A percentile compares a stretch with the other conserved stretches of the same genome.
Evolutionary conservation across 1,140 invertebrate genomes (phyloP).

Genomic region (Macrobrachium rosenbergii): DNA sequence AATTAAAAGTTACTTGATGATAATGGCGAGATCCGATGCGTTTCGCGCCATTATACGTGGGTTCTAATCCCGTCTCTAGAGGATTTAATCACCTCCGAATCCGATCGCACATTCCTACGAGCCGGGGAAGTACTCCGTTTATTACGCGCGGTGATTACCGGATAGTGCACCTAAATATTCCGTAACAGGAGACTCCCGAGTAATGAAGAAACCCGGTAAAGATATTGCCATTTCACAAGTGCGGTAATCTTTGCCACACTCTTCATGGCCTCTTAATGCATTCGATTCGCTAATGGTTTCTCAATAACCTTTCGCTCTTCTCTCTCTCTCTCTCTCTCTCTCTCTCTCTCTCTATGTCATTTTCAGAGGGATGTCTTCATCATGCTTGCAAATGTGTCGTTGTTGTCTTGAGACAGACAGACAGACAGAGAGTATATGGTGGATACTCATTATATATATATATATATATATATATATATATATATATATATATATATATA

Average conservation of each 20-base stretch:
- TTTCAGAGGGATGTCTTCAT: too few species aligned
- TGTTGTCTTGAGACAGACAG: too few species aligned
- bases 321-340: neutral
- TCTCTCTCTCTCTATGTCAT: neutral
- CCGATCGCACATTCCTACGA: slow-evolving; percentile 57
- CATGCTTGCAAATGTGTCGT: too few species aligned
- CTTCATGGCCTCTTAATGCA: neutral
- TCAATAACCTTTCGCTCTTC: too few species aligned
- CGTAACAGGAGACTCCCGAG: slow-evolving; percentile 18
- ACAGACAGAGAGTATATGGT: too few species aligned
- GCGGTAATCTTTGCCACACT: slow-evolving; percentile 7
- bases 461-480: too few species aligned
- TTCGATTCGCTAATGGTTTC: slow-evolving; percentile 10
- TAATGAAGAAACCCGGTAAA: slow-evolving; percentile 35
- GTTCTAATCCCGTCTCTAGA: slow-evolving; percentile 55
- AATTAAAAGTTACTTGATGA: slow-evolving; percentile 64
- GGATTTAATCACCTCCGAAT: slow-evolving; percentile 59
- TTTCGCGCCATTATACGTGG: slow-evolving; percentile 57
- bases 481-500: too few species aligned
- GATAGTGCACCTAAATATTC: slow-evolving; percentile 15
- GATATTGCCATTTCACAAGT: slow-evolving; percentile 7
- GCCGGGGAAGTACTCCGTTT: slow-evolving; percentile 52
- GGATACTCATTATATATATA: too few species aligned
- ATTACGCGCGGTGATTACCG: slow-evolving; percentile 53
- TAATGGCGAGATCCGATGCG: slow-evolving; percentile 60